These are phyloP conservation scores for Marasmarcha lunaedactyla DNA, from an alignment of 2,888 invertebrate species.

Conservation along the genomic window DNA sequence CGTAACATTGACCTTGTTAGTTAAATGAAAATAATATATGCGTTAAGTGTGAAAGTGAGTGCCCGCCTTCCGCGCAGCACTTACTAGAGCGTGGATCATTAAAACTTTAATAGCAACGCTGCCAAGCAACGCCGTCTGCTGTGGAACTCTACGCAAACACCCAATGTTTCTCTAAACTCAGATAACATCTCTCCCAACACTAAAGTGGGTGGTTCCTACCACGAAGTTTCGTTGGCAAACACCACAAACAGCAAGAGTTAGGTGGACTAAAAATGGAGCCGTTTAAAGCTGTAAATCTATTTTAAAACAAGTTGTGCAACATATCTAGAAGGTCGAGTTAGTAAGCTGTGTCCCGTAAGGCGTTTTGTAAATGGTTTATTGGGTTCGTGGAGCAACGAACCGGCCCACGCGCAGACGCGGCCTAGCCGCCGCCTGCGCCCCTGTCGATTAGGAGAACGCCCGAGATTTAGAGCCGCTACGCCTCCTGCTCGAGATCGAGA, in stretches of 20 bases:
- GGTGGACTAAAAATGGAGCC: background rate
- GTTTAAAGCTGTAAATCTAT: background rate
- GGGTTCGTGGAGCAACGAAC: conserved; percentile 47
- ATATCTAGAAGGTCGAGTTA: background rate
- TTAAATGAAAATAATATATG: conserved; percentile 27
- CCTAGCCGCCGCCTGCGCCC: conserved; percentile 51
- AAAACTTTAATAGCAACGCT: conserved; percentile 18
- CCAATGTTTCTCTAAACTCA: conserved; percentile 1
- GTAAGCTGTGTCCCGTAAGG: background rate
- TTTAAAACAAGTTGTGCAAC: background rate
- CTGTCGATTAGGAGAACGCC: conserved; percentile 58
- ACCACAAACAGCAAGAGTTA: background rate
- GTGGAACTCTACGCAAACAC: conserved; percentile 6
- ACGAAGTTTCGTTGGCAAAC: conserved; percentile 2
- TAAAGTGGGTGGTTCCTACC: conserved; percentile 8
- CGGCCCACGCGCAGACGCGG: conserved; percentile 47
- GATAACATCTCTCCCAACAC: background rate
- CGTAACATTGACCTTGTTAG: conserved; percentile 8
- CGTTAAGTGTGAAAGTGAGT: conserved; percentile 39
- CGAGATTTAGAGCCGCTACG: conserved; percentile 52
- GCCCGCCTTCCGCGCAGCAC: conserved; percentile 22
- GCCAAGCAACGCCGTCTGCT: background rate
- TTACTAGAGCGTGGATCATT: conserved; percentile 46
- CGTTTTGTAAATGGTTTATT: background rate
- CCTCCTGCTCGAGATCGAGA: conserved; percentile 47